Conservation (phyloP, 2,797 vertebrate species). For the Melopsittacus undulatus region DNA sequence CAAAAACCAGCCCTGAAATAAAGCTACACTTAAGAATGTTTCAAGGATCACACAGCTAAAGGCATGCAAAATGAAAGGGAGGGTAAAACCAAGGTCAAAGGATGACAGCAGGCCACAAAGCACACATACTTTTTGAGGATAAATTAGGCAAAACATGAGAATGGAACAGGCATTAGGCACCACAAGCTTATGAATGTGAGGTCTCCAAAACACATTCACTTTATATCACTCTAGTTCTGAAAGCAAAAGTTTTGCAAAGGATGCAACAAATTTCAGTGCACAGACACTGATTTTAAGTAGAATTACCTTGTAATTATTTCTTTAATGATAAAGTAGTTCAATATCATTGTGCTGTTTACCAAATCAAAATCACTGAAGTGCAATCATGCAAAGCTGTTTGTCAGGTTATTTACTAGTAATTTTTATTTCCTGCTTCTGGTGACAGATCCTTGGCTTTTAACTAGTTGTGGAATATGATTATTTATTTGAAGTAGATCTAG, state of each 20-base stretch:
- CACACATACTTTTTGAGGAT: background rate
- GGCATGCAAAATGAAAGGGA: background rate
- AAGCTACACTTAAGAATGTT: background rate
- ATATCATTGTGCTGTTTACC: background rate
- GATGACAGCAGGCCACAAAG: background rate
- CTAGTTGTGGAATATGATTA: background rate
- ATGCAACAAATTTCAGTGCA: background rate
- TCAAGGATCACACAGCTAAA: background rate
- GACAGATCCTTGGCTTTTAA: background rate
- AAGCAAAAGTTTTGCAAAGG: background rate
- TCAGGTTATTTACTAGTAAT: background rate
- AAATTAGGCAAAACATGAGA: background rate
- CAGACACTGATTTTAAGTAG: slow-evolving; percentile 4
- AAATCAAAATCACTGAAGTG: background rate
- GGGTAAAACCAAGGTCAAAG: background rate
- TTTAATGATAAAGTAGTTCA: background rate
- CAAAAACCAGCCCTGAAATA: background rate
- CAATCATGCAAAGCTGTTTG: background rate
- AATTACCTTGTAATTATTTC: background rate
- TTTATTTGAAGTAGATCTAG: background rate
- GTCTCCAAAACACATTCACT: background rate
- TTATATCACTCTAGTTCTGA: background rate
- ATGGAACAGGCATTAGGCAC: background rate
- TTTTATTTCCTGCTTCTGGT: background rate
- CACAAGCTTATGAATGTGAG: background rate